Evolutionary conservation across 2,797 vertebrate genomes (phyloP).

Genomic region (Acipenser ruthenus): DNA sequence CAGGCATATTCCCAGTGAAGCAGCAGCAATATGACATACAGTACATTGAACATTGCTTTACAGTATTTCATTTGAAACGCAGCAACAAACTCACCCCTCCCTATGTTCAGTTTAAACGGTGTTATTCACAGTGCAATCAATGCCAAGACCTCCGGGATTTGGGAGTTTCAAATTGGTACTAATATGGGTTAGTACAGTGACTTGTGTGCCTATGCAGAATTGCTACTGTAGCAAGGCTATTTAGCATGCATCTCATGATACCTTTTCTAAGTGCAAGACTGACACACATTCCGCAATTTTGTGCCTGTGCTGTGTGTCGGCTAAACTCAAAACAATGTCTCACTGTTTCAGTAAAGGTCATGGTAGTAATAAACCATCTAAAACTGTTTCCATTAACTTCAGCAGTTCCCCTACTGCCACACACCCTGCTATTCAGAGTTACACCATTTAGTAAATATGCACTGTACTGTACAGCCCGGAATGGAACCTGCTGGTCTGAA

Average conservation of each 20-base stretch:
- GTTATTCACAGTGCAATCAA: neutral
- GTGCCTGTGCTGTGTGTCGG: neutral
- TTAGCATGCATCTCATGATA: neutral
- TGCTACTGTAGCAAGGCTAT: too few relatives aligned
- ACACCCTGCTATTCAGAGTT: too few relatives aligned
- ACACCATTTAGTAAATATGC: too few relatives aligned
- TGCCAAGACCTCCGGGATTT: neutral
- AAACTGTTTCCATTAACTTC: too few relatives aligned
- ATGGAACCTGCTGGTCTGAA: too few relatives aligned
- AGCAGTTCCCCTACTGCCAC: too few relatives aligned
- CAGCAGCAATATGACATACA: too few relatives aligned
- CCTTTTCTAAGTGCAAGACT: neutral
- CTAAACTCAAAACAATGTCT: too few relatives aligned
- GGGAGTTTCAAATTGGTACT: conserved; percentile 14
- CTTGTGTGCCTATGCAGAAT: conserved; percentile 23
- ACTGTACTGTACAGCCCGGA: too few relatives aligned
- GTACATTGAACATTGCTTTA: neutral
- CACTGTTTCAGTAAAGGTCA: too few relatives aligned
- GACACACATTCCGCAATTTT: neutral
- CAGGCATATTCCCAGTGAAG: too few relatives aligned
- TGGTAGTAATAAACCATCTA: too few relatives aligned
- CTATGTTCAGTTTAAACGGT: neutral
- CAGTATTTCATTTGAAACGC: neutral
- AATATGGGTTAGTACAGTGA: conserved; percentile 8
- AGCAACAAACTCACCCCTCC: neutral